Percentiles rank a stretch among this genome's conserved stretches.
Evolutionary conservation across 2,797 vertebrate genomes (phyloP).

Genomic region (Labroides dimidiatus): DNA sequence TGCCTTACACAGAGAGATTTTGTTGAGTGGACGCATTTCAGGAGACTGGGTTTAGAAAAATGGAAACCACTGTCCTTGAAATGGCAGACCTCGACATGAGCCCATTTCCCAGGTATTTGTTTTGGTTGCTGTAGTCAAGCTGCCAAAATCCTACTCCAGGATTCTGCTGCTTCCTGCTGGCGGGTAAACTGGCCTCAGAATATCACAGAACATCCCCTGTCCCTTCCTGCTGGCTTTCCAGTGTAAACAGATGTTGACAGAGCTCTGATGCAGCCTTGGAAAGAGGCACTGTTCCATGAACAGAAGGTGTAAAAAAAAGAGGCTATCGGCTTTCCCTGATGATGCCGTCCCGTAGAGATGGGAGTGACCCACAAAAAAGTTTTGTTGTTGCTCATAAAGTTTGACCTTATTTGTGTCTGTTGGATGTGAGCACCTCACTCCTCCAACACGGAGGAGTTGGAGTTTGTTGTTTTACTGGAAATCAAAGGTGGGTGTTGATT

Average conservation of each 20-base stretch:
- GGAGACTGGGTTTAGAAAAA: too few species aligned
- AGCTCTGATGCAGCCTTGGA: not conserved
- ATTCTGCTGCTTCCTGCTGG: not conserved
- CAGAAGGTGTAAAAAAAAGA: not conserved
- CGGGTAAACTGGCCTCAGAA: not conserved
- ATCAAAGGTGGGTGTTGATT: too few species aligned
- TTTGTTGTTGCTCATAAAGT: too few species aligned
- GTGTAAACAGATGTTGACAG: not conserved
- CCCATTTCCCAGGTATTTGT: too few species aligned
- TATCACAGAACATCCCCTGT: not conserved
- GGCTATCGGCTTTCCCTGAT: not conserved
- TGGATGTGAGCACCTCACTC: not conserved
- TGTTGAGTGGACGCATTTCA: too few species aligned
- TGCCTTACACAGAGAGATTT: too few species aligned
- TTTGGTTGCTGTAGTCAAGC: not conserved
- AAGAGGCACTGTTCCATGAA: not conserved
- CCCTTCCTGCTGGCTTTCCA: not conserved
- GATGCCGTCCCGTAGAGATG: not conserved
- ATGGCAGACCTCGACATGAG: too few species aligned
- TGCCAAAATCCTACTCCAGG: not conserved
- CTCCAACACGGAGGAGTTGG: not conserved
- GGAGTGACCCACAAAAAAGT: not conserved
- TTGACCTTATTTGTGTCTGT: not conserved
- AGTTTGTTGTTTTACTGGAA: too few species aligned
- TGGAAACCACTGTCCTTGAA: too few species aligned